These are phyloP conservation scores for Macroramphosus scolopax DNA, from an alignment of 2,797 vertebrate species.

Conservation along the genomic window DNA sequence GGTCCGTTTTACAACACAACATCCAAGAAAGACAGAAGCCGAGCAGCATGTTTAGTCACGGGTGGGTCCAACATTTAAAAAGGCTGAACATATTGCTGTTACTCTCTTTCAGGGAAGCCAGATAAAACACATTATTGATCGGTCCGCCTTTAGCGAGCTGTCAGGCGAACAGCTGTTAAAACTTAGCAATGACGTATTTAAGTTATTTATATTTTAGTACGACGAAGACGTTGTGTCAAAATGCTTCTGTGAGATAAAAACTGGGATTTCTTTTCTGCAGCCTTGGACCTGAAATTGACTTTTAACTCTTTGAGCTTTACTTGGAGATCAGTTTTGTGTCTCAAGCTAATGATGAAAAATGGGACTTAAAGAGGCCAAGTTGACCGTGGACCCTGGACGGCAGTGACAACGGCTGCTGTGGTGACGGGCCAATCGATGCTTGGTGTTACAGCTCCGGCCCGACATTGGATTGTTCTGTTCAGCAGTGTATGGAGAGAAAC, in stretches of 20 bases:
- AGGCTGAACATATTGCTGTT: no score
- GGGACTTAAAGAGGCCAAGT: conserved; percentile 58
- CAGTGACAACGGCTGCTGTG: conserved; percentile 42
- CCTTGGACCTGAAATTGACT: conserved; percentile 58
- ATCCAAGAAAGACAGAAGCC: no score
- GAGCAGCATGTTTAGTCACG: no score
- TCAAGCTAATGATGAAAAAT: conserved; percentile 74
- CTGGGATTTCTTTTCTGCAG: no score
- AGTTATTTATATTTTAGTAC: no score
- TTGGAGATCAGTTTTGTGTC: conserved; percentile 71
- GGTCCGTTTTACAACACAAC: no score
- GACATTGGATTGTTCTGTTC: conserved; percentile 73
- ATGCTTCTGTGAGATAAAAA: no score
- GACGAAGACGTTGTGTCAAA: no score
- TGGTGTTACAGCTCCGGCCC: conserved; percentile 44
- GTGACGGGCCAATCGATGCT: conserved; percentile 53
- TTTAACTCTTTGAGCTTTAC: conserved; percentile 60
- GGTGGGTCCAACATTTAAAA: no score
- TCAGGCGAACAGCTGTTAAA: conserved; percentile 19
- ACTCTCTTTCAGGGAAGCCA: conserved; percentile 22
- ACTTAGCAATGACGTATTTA: background rate
- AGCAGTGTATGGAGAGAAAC: conserved; percentile 56
- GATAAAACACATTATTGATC: conserved; percentile 43
- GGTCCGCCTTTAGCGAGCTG: conserved; percentile 29
- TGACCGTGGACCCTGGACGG: conserved; percentile 40